Evolutionary conservation across 2,113 vertebrate species (phyloP).

Genomic region (Emydura subglobosa): DNA sequence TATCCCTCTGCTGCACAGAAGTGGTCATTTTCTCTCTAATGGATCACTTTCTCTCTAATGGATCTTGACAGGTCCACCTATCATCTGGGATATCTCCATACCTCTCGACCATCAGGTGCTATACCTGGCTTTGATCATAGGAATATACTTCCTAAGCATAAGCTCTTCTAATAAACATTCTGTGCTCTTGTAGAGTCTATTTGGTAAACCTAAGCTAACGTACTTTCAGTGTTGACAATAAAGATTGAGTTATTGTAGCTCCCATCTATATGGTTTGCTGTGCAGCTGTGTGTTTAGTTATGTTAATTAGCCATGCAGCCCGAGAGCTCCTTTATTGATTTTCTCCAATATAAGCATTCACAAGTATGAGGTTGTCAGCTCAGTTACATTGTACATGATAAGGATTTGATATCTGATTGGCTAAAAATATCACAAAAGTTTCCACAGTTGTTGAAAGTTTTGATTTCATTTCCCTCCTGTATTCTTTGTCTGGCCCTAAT

Average conservation of each 20-base stretch:
- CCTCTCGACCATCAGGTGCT: not conserved
- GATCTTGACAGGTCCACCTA: not conserved
- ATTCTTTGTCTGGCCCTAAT: not conserved
- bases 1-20: not conserved
- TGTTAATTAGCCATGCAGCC: not conserved
- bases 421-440: not conserved
- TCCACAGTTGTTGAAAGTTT: not conserved
- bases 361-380: not conserved
- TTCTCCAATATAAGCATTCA: not conserved
- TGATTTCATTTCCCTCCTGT: not conserved
- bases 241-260: not conserved
- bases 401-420: not conserved
- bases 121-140: not conserved
- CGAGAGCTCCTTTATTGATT: not conserved
- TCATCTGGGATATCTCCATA: fast-evolving
- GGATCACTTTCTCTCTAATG: not conserved
- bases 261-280: fast-evolving
- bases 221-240: not conserved
- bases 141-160: not conserved
- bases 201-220: not conserved
- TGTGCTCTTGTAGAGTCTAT: not conserved
- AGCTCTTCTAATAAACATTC: fast-evolving
- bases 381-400: fast-evolving
- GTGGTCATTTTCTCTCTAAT: not conserved
- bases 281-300: not conserved